These are phyloP conservation scores for Physeter macrocephalus DNA, from an alignment of 2,113 vertebrate species.

Conservation along the genomic window DNA sequence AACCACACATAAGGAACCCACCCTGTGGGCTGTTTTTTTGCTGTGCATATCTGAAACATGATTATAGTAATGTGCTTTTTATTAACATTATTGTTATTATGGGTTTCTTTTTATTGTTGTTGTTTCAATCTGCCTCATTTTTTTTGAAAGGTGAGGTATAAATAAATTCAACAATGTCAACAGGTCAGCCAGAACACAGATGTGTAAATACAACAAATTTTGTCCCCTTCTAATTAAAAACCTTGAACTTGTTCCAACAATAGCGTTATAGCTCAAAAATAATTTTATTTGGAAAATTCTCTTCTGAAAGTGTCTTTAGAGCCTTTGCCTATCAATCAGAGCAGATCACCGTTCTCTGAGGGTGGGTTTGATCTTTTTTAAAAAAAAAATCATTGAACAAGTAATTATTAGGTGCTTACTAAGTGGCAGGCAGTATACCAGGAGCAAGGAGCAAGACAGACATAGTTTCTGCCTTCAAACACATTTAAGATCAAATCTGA, in stretches of 20 bases:
- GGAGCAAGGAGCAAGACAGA: slow-evolving; percentile 50
- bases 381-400: slow-evolving; percentile 40
- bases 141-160: slow-evolving; percentile 49
- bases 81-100: slow-evolving; percentile 47
- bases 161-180: slow-evolving; percentile 55
- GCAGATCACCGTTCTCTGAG: not conserved
- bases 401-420: slow-evolving; percentile 50
- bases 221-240: slow-evolving; percentile 25
- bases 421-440: slow-evolving; percentile 26
- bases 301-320: slow-evolving; percentile 51
- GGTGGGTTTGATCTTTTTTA: not conserved
- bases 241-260: slow-evolving; percentile 59
- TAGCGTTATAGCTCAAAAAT: slow-evolving; percentile 37
- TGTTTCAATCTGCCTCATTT: slow-evolving; percentile 38
- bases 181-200: slow-evolving; percentile 53
- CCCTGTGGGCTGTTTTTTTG: slow-evolving; percentile 55
- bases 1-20: slow-evolving; percentile 67
- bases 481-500: slow-evolving; percentile 51
- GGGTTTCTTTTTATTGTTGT: slow-evolving; percentile 25
- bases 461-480: slow-evolving; percentile 39
- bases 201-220: slow-evolving; percentile 26
- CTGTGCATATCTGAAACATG: slow-evolving; percentile 41
- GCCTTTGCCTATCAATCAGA: slow-evolving; percentile 42
- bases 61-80: slow-evolving; percentile 44
- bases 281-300: slow-evolving; percentile 54